Evolutionary conservation across 2,113 vertebrate genomes (phyloP).

Genomic region (Nothocercus julius): DNA sequence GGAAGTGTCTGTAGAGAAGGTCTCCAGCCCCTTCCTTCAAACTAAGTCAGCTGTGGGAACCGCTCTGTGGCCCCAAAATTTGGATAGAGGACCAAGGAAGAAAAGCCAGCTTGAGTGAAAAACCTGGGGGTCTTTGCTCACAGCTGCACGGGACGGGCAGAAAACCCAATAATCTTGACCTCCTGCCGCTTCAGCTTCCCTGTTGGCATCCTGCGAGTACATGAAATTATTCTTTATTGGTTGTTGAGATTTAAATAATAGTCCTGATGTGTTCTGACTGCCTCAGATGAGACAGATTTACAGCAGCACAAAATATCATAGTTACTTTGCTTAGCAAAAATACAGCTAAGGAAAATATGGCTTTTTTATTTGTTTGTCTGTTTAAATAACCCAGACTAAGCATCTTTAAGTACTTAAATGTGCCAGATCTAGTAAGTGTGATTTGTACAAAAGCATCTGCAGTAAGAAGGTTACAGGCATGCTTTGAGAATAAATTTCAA

Average conservation of each 20-base stretch:
- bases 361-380: neutral
- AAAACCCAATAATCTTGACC: neutral
- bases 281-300: neutral
- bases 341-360: neutral
- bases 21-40: neutral
- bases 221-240: neutral
- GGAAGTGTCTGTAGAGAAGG: neutral
- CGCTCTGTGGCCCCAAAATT: neutral
- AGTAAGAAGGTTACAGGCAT: conserved; percentile 46
- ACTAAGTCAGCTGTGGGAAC: neutral
- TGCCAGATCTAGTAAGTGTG: conserved; percentile 43
- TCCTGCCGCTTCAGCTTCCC: neutral
- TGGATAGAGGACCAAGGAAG: neutral
- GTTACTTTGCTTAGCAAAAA: neutral
- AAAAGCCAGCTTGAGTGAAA: neutral
- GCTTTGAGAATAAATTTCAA: conserved; percentile 69
- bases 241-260: neutral
- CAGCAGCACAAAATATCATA: neutral
- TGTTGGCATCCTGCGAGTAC: neutral
- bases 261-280: neutral
- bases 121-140: neutral
- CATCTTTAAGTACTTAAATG: conserved; percentile 14
- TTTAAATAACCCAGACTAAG: conserved; percentile 62
- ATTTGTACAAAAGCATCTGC: conserved; percentile 61
- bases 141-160: neutral